phyloP scores from a whole-genome alignment of 2,888 invertebrate genomes.

The Drosophila austrosaltans region DNA sequence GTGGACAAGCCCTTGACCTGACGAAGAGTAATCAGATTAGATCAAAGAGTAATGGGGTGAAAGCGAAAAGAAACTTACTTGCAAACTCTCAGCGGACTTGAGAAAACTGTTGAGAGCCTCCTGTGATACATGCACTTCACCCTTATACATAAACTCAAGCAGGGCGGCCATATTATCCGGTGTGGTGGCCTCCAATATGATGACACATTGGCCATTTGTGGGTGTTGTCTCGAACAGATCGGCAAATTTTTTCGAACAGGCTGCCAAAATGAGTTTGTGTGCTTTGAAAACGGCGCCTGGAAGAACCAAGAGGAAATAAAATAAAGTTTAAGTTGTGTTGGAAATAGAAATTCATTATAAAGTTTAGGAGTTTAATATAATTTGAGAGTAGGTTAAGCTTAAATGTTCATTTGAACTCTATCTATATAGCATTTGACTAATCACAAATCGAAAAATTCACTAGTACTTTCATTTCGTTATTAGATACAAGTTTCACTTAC shows the following conservation, averaged over 20 bases:
- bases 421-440: too few relatives aligned
- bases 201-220: slow-evolving; percentile 87
- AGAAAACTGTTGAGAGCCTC: slow-evolving; percentile 95
- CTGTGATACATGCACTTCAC: slow-evolving; percentile 96
- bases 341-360: too few relatives aligned
- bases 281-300: slow-evolving; percentile 95
- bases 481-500: too few relatives aligned
- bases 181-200: slow-evolving; percentile 94
- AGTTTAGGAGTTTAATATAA: too few relatives aligned
- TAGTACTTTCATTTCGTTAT: too few relatives aligned
- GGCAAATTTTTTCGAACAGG: slow-evolving; percentile 96
- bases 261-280: slow-evolving; percentile 95
- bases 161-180: slow-evolving; percentile 95
- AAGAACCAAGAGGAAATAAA: background rate
- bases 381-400: too few relatives aligned
- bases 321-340: too few relatives aligned
- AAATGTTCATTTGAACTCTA: too few relatives aligned
- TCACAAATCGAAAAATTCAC: too few relatives aligned
- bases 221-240: slow-evolving; percentile 95
- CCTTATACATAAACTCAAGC: slow-evolving; percentile 97
- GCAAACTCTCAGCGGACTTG: slow-evolving; percentile 95
- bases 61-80: slow-evolving; percentile 85
- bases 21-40: too few relatives aligned
- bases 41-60: background rate
- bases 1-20: slow-evolving; percentile 91